These are phyloP conservation scores for Periophthalmodon schlosseri DNA, from an alignment of 2,113 vertebrate genomes.

Conservation along the genomic window DNA sequence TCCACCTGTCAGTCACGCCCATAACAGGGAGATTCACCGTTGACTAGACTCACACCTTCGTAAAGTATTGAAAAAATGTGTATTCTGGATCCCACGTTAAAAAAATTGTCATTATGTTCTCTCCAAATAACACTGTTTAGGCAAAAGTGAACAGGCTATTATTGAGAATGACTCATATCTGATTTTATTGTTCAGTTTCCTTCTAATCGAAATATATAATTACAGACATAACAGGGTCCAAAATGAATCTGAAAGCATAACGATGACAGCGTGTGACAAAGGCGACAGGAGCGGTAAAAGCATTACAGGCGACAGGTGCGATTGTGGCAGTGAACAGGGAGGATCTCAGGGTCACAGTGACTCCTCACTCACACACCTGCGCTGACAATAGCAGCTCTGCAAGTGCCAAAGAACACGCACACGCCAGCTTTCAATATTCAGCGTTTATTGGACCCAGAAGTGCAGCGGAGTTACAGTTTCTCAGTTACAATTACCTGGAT, in stretches of 20 bases:
- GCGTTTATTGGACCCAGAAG: not conserved
- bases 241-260: not conserved
- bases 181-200: not conserved
- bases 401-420: slow-evolving; percentile 15
- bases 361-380: slow-evolving; percentile 13
- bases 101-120: no score
- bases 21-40: no score
- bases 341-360: slow-evolving; percentile 39
- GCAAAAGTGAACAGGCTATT: not conserved
- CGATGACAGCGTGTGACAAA: not conserved
- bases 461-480: not conserved
- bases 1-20: no score
- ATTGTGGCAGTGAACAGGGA: slow-evolving; percentile 14
- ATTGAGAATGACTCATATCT: not conserved
- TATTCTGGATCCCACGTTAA: no score
- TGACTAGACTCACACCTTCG: no score
- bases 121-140: not conserved
- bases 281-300: not conserved
- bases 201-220: not conserved
- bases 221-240: not conserved
- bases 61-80: no score
- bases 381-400: slow-evolving; percentile 14
- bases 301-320: slow-evolving; percentile 19
- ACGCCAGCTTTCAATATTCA: slow-evolving; percentile 20
- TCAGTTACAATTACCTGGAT: not conserved